Base-by-base conservation (phyloP, 2,888 invertebrate genomes). In the Hetaerina titia region DNA sequence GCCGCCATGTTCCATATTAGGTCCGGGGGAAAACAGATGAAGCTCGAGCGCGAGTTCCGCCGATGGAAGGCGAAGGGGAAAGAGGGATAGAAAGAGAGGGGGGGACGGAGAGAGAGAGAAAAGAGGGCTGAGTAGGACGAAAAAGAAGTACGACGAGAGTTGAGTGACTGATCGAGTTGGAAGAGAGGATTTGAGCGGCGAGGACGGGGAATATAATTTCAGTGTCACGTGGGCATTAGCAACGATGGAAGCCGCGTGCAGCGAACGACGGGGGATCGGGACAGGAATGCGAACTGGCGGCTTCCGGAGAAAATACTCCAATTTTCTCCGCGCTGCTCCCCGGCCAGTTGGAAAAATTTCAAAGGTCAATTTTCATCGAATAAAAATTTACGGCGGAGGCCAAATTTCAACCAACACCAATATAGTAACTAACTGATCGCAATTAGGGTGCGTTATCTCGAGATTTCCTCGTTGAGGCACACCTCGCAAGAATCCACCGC, bases 101-200 rank as follows among this genome's bases (percentile, higher is more conserved):
- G n/a, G 89, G 58, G 45, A 89, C 56, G 22, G 89, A 45, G 89
- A 90, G 89, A n/a, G 13, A 31, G 90, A 92, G 90, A 9, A 45
- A 64, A 45, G 15, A 45, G n/a, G 25, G 25, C 22, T 19, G 88
- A 89, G 89, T n/a, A 58, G n/a, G 56, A 89, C 57, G n/a, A 58
- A 89, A n/a, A 57, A 56, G 22, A 58, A 58, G 89, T 13, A 22
- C 2, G 89, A 58, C n/a, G 17, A 63, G 64, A 69, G 81, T 81
- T 81, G 81, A 81, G 81, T 81, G 81, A 81, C 81, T 81, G 81
- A 81, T 81, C 81, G 81, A 81, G 81, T 81, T 31, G 81, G 81
- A 81, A 31, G 81, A 81, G 81, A 81, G 81, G 81, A 81, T 81
- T 81, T 81, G 81, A 69, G 69, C 22, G 81, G 9, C 31, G 81